These are phyloP conservation scores for Glandiceps talaboti DNA, from an alignment of 53 echinoderm and acorn worm genomes.

Conservation along the genomic window DNA sequence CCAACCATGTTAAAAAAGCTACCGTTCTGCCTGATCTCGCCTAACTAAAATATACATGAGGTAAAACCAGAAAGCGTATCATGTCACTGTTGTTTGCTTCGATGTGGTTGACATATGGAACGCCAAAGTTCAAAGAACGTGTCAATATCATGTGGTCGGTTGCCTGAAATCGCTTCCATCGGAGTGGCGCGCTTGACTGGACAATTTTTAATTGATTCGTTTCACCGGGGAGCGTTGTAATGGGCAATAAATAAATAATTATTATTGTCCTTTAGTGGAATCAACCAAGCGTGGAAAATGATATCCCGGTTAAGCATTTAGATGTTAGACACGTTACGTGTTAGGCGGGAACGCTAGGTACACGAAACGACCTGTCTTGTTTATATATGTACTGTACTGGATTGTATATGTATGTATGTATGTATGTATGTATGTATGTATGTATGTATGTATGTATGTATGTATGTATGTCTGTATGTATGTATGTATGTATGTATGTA, in stretches of 20 bases:
- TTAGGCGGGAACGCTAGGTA: too few species aligned
- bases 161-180: neutral
- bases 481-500: too few species aligned
- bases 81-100: neutral
- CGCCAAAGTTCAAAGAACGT: neutral
- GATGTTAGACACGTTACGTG: too few species aligned
- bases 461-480: too few species aligned
- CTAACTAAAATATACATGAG: neutral
- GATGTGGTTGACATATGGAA: neutral
- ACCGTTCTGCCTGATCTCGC: neutral
- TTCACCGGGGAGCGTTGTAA: neutral
- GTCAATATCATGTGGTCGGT: neutral
- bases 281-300: neutral
- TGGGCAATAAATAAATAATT: neutral
- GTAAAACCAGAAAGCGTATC: neutral
- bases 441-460: too few species aligned
- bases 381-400: too few species aligned
- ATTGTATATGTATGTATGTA: too few species aligned
- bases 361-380: too few species aligned
- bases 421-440: too few species aligned
- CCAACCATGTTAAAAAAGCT: too few species aligned
- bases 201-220: neutral
- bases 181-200: neutral
- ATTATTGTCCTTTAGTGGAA: neutral
- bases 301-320: neutral